Percentiles rank a stretch among this genome's conserved stretches.
Conservation (phyloP, 1,140 invertebrate genomes). For the Ephestia elutella region DNA sequence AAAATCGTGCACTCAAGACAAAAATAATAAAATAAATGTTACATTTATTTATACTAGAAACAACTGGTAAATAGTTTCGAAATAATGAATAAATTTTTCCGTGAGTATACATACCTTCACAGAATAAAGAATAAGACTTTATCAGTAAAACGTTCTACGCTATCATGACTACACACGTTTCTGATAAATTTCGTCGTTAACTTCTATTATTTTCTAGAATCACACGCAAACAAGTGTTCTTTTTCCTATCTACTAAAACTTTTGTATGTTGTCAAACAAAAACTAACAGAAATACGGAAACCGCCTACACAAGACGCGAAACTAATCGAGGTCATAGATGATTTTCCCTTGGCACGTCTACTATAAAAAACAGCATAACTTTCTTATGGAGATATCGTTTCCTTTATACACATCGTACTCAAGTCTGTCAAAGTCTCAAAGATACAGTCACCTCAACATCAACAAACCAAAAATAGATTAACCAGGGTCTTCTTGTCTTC, state of each 20-base stretch:
- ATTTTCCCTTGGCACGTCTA: constrained; percentile 12
- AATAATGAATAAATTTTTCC: neutral
- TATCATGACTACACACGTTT: too few relatives aligned
- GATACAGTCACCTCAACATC: constrained; percentile 31
- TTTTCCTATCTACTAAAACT: neutral
- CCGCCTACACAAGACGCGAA: constrained; percentile 1
- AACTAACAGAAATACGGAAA: constrained; percentile 12
- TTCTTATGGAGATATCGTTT: neutral
- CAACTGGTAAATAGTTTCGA: neutral
- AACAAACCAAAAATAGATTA: constrained; percentile 47
- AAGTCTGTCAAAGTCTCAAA: constrained; percentile 30
- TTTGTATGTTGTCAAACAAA: constrained; percentile 27
- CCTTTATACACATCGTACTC: neutral
- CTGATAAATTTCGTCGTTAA: neutral
- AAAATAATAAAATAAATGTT: constrained; percentile 23
- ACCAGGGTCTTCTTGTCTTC: constrained; percentile 58
- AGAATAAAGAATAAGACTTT: too few relatives aligned
- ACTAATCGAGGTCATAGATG: constrained; percentile 28
- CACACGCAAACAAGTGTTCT: neutral
- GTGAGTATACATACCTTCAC: too few relatives aligned
- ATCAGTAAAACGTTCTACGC: neutral
- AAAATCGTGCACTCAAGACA: constrained; percentile 61
- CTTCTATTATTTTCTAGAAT: neutral
- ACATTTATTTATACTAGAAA: neutral
- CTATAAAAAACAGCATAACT: constrained; percentile 13